Conservation (phyloP, 2,888 invertebrate species). For the Coelinius sp. region DNA sequence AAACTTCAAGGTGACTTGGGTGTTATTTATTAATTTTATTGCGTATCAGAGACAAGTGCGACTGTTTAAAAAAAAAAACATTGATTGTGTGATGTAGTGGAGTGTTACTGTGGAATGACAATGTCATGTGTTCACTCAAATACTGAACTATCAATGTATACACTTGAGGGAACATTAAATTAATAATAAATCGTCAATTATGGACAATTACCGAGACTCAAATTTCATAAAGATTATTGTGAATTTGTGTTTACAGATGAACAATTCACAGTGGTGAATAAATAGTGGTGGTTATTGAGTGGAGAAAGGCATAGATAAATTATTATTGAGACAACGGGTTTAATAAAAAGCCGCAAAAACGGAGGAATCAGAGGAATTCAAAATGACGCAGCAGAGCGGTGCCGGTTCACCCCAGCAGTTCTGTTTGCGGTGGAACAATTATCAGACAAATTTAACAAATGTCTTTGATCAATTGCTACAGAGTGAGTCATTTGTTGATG, state of each 20-base stretch:
- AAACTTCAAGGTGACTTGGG: constrained; percentile 26
- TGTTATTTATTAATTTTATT: constrained; percentile 23
- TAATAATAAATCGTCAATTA: constrained; percentile 18
- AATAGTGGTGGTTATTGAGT: constrained; percentile 17
- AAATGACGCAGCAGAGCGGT: constrained; percentile 72
- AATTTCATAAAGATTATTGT: constrained; percentile 7
- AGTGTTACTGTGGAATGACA: neutral
- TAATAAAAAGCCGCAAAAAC: constrained; percentile 11
- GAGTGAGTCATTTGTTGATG: constrained; percentile 91
- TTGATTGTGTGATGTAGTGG: constrained; percentile 8
- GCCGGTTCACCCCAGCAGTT: constrained; percentile 84
- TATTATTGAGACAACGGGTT: neutral
- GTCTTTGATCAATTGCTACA: constrained; percentile 91
- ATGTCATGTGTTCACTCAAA: constrained; percentile 13
- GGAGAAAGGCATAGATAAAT: neutral
- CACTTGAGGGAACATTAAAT: neutral
- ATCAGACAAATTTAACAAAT: constrained; percentile 89
- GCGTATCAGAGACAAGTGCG: constrained; percentile 22
- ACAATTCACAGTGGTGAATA: constrained; percentile 36
- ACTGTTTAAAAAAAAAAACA: neutral
- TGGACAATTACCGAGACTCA: constrained; percentile 9
- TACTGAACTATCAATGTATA: neutral
- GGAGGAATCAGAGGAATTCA: constrained; percentile 39
- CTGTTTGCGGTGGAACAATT: constrained; percentile 94
- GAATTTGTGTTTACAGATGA: constrained; percentile 47